Conservation (phyloP, 2,888 invertebrate species). For the Agrochola litura region DNA sequence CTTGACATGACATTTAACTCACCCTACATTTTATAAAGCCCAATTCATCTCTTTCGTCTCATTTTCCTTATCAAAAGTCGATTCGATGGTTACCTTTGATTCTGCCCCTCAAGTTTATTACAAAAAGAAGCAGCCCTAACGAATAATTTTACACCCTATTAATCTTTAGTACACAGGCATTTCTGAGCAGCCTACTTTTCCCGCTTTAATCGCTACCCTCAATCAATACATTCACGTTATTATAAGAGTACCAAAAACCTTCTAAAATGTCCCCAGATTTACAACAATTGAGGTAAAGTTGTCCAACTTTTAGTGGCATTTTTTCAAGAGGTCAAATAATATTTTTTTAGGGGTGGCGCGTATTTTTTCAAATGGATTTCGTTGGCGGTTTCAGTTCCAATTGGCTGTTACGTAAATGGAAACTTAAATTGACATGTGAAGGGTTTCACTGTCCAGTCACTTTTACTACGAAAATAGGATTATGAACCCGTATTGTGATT, state of each 20-base stretch:
- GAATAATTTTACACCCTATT: slow-evolving; percentile 68
- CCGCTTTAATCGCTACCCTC: slow-evolving; percentile 47
- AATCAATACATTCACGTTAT: slow-evolving; percentile 50
- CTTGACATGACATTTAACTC: not conserved
- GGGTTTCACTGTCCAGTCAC: slow-evolving; percentile 48
- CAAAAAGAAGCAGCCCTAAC: slow-evolving; percentile 40
- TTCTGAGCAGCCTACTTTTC: slow-evolving; percentile 42
- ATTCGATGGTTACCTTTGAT: slow-evolving; percentile 20
- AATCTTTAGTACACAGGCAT: slow-evolving; percentile 65
- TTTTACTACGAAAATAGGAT: slow-evolving; percentile 49
- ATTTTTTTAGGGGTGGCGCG: slow-evolving; percentile 49
- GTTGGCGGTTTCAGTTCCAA: slow-evolving; percentile 46
- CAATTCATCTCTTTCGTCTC: not conserved
- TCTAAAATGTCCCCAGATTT: slow-evolving; percentile 44
- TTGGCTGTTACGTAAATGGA: slow-evolving; percentile 57
- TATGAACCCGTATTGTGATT: slow-evolving; percentile 28
- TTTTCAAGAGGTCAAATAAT: slow-evolving; percentile 43
- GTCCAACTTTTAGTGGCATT: slow-evolving; percentile 40
- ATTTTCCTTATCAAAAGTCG: slow-evolving; percentile 8
- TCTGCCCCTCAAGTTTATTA: slow-evolving; percentile 3
- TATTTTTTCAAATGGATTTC: slow-evolving; percentile 52
- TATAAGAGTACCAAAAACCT: slow-evolving; percentile 27
- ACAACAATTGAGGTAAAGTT: slow-evolving; percentile 43
- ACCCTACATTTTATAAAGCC: not conserved
- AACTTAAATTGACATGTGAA: slow-evolving; percentile 55